Evolutionary conservation across 2,888 invertebrate species (phyloP), one percentile per base, ranked within the genome.

Genomic region (Salticus scenicus): DNA sequence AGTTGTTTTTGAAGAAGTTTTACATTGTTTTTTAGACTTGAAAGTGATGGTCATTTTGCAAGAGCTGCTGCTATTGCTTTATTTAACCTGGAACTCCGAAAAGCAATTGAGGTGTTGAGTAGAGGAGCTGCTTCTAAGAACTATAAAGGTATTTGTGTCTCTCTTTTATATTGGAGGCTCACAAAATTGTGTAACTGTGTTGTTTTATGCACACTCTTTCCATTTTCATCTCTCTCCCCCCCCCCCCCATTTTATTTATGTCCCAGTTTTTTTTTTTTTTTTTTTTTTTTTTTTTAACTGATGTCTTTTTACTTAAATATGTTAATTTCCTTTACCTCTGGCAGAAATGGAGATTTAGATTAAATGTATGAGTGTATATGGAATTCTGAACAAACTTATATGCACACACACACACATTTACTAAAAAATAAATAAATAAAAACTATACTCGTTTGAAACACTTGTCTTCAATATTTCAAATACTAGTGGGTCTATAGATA

Each of bases 41-140:
- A 90, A 80, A 87, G 88, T n/a, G 95, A 95, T 91, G 94, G 94
- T 78, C 94, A 94, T 89, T 94, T 94, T 92, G 94, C 95, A 79
- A 94, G 97, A 90, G 97, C 97, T 57, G 97, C 98, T 47, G 96
- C 98, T 82, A 94, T 98, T 80, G 96, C 97, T 70, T 95, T 97
- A 76, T 98, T 98, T 92, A 96, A 97, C 91, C 93, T 98, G 89
- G 95, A 96, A 90, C 93, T 98, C 88, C 94, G 95, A 81, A 92
- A 94, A 89, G 97, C 98, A 37, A 95, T 98, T 80, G 95, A 96
- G 90, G 95, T 97, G 90, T 93, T 98, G 81, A 95, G 95, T 88
- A 93, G 94, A 88, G 96, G 95, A 2, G 94, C 94, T 12, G 92
- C 87, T 69, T 81, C 78, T 31, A 87, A 66, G 31, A 78, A 47